Base-by-base conservation (phyloP, 2,113 vertebrate genomes). In the Crotalus tigris region DNA sequence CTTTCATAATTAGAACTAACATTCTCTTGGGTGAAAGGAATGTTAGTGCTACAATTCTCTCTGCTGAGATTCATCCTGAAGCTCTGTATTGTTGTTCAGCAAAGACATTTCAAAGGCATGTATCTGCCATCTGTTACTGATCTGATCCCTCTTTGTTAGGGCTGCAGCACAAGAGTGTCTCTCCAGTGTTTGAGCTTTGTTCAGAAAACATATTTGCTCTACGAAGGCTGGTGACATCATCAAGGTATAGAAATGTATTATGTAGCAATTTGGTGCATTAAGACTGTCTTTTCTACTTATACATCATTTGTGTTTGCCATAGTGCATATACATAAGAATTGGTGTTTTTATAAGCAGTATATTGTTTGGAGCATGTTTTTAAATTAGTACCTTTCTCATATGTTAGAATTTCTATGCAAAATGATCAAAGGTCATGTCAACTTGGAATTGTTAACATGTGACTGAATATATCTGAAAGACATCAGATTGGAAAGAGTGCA, bases 71-170 rank as follows among this genome's bases (percentile, higher is more conserved):
- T 61, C 7, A 39, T 55, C n/a, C 3, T 86, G 55, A 87, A 85
- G 46, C 89, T 89, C 46, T 13, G 55, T 69, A 53, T 44, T 46
- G 29, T 91, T 13, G 26, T 23, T 26, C 85, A 91, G 46, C 46
- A 85, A 64, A 53, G 11, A 89, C 46, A 89, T 13, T 89, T 93
- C 90, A 86, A 92, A 92, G 90, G 54, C 87, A 91, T 64, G 23
- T 59, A 33, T 87, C 64, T 64, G 49, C 90, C 91, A 89, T 92
- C 91, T 86, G 87, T 92, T 39, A 85, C 55, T n/a, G 55, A 85
- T 46, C 55, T 19, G n/a, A 53, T 61, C 46, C 90, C 86, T 55
- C 75, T 90, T n/a, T 24, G 54, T 55, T 90, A 86, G 15, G 29
- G n/a, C 57, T 64, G 90, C 46, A 89, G 55, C 21, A 51, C 86